Base-by-base conservation (phyloP, 2,113 vertebrate species). In the Melanotaenia duboulayi region DNA sequence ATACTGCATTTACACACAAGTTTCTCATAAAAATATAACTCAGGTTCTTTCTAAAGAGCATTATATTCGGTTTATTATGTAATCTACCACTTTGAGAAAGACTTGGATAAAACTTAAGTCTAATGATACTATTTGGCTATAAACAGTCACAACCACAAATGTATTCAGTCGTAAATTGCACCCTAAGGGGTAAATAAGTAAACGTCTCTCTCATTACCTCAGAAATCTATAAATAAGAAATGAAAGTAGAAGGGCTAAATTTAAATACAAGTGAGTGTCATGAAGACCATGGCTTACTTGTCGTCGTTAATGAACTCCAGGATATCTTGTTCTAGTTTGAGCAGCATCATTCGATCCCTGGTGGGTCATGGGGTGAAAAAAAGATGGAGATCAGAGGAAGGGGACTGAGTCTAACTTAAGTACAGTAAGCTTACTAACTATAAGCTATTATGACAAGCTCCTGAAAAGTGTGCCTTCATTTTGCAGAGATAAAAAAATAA, bases 261-360 rank as follows among this genome's bases (percentile, higher is more conserved):
- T 68, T 58, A 73, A 86, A 71, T 71, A 57, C 70, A 78, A 74
- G 24, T n/a, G 55, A 70, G 39, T 44, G 57, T 73, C 66, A 68
- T 35, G 65, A 76, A 84, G 66, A 88, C 74, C 16, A 11, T 63
- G 50, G 92, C 96, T 96, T 92, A 99, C 97, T 96, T 99, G 93
- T 96, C 96, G 81, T 99, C 97, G 87, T 94, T 97, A 87, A 99
- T 99, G 90, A 99, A 99, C 87, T 99, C 98, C 95, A 99, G 95
- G 87, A 99, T 99, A 95, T 99, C 98, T 93, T 99, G 98, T 96
- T 99, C 98, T 95, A 99, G 93, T 94, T 99, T 99, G 84, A 99
- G 97, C 94, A 99, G 96, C 98, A 99, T 99, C 98, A 99, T 99
- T 94, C 98, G 95, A 91, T 99, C 98, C 95, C 98, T 99, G 93